Conservation (phyloP, 2,888 invertebrate genomes). For the Xanthorhoe designata region DNA sequence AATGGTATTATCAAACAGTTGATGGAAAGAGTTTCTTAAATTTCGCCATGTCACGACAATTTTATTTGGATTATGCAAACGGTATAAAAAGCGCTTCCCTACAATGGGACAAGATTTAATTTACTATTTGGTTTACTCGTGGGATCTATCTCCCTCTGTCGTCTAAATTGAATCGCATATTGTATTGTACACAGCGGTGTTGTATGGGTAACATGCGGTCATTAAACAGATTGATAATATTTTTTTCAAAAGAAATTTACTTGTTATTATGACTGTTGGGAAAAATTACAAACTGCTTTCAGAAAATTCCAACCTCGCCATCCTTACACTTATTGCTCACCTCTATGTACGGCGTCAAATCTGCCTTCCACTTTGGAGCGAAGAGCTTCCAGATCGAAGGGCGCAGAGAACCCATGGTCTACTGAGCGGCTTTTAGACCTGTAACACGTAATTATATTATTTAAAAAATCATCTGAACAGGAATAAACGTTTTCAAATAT, state of each 20-base stretch:
- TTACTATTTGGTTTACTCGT: constrained; percentile 46
- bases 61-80: constrained; percentile 49
- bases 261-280: background rate
- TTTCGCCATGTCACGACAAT: constrained; percentile 46
- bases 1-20: constrained; percentile 18
- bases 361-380: constrained; percentile 95
- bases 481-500: background rate
- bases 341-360: constrained; percentile 90
- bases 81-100: constrained; percentile 45
- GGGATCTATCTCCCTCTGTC: constrained; percentile 38
- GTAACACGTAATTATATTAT: constrained; percentile 62
- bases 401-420: constrained; percentile 94
- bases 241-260: background rate
- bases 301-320: background rate
- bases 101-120: constrained; percentile 47
- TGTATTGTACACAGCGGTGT: background rate
- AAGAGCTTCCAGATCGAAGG: constrained; percentile 93
- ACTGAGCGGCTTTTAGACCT: constrained; percentile 97
- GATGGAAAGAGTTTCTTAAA: constrained; percentile 43
- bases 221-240: background rate
- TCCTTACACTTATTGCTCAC: constrained; percentile 54
- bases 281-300: background rate
- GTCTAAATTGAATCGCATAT: constrained; percentile 13
- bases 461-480: constrained; percentile 2
- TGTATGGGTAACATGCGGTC: background rate